phyloP scores from a whole-genome alignment of 2,797 vertebrate genomes.

The Tokudaia muenninki region DNA sequence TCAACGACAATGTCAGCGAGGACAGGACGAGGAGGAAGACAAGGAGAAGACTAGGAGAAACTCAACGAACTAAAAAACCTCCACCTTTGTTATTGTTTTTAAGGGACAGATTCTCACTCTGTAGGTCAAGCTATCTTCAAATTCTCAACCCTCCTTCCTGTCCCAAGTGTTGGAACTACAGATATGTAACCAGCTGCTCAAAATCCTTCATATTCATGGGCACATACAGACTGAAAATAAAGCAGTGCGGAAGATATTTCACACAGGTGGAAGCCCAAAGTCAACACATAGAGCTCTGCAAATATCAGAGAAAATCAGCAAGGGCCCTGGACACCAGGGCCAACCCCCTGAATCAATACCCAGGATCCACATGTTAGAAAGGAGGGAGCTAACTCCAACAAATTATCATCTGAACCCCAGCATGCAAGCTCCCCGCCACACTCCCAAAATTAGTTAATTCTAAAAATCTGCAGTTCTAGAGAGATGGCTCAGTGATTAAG shows the following conservation, averaged over 20 bases:
- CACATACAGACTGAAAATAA: background rate
- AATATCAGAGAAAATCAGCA: background rate
- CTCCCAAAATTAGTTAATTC: background rate
- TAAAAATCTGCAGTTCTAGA: background rate
- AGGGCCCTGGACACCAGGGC: background rate
- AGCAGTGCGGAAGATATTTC: background rate
- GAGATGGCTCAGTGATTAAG: background rate
- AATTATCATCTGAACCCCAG: background rate
- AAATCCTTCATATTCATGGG: background rate
- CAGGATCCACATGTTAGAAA: background rate
- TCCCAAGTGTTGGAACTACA: background rate
- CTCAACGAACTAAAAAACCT: background rate
- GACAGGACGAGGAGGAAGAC: too few relatives aligned
- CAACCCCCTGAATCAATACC: background rate
- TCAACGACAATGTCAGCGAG: background rate
- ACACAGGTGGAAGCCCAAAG: background rate
- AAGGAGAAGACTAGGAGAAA: background rate
- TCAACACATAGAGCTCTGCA: background rate
- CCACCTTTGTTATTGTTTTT: background rate
- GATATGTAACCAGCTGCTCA: background rate
- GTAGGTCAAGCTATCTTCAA: background rate
- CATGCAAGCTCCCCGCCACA: fast-evolving
- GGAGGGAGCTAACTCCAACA: background rate
- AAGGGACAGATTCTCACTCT: background rate
- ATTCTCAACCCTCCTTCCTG: background rate